Evolutionary conservation across 2,888 invertebrate genomes (phyloP).

Genomic region (Pterobdella sp.): DNA sequence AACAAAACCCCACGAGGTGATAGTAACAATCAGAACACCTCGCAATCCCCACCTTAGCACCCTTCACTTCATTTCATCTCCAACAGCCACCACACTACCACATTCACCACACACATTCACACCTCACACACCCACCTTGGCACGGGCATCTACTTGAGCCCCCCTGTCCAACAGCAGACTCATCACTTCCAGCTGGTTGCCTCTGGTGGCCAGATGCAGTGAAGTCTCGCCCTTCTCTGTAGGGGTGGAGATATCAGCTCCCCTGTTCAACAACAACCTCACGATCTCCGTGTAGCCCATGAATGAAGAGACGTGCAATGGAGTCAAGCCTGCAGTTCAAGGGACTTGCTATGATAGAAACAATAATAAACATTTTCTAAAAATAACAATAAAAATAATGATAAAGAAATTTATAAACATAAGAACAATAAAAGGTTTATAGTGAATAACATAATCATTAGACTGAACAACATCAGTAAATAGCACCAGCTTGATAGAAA

Average conservation of each 20-base stretch:
- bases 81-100: neutral
- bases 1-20: no score
- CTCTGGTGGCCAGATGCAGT: conserved; percentile 90
- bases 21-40: no score
- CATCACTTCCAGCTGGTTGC: conserved; percentile 98
- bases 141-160: conserved; percentile 80
- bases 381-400: no score
- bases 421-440: no score
- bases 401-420: no score
- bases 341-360: no score
- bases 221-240: conserved; percentile 99
- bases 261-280: conserved; percentile 83
- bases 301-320: conserved; percentile 94
- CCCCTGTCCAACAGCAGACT: conserved; percentile 69
- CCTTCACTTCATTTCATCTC: neutral
- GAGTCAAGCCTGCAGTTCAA: conserved; percentile 82
- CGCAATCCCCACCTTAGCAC: neutral
- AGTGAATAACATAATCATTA: no score
- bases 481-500: neutral
- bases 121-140: conserved; percentile 49
- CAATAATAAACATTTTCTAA: no score
- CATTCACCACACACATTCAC: neutral
- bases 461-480: no score
- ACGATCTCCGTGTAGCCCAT: conserved; percentile 99
- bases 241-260: conserved; percentile 81